These are phyloP conservation scores for Pampus argenteus DNA, from an alignment of 2,797 vertebrate genomes.

Conservation along the genomic window DNA sequence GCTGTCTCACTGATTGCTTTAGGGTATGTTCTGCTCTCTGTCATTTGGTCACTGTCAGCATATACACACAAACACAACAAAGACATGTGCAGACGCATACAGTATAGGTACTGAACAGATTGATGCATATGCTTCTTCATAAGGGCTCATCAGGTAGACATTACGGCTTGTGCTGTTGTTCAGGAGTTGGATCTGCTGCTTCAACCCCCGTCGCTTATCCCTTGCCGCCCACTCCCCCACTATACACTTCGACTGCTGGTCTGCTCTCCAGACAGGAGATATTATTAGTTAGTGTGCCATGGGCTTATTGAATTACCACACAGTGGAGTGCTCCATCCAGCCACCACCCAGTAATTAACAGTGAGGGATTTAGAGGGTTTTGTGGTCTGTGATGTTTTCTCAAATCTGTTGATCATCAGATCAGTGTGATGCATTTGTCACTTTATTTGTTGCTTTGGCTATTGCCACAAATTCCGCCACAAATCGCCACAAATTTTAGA, in stretches of 20 bases:
- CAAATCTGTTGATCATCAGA: conserved; percentile 65
- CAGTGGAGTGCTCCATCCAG: conserved; percentile 65
- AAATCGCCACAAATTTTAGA: neutral
- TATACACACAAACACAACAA: neutral
- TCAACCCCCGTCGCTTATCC: conserved; percentile 1
- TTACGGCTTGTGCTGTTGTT: conserved; percentile 41
- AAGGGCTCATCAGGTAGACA: conserved; percentile 54
- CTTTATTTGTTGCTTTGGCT: conserved; percentile 11
- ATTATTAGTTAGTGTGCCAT: conserved; percentile 78
- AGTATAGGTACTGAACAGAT: conserved; percentile 38
- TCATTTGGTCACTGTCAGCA: conserved; percentile 49
- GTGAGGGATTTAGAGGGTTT: conserved; percentile 66
- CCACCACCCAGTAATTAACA: conserved; percentile 76
- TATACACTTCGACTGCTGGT: conserved; percentile 38
- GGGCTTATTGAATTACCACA: conserved; percentile 80
- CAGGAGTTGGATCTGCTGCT: conserved; percentile 36
- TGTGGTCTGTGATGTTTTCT: conserved; percentile 60
- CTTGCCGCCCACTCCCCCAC: conserved; percentile 6
- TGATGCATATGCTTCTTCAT: conserved; percentile 31
- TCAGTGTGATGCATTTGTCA: conserved; percentile 18
- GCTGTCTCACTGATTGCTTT: conserved; percentile 71
- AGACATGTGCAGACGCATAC: conserved; percentile 7
- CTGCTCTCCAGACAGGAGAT: conserved; percentile 70
- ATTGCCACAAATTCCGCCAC: no score
- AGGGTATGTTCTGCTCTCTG: conserved; percentile 60